Conservation (phyloP, 2,797 vertebrate genomes). For the Cuniculus paca region DNA sequence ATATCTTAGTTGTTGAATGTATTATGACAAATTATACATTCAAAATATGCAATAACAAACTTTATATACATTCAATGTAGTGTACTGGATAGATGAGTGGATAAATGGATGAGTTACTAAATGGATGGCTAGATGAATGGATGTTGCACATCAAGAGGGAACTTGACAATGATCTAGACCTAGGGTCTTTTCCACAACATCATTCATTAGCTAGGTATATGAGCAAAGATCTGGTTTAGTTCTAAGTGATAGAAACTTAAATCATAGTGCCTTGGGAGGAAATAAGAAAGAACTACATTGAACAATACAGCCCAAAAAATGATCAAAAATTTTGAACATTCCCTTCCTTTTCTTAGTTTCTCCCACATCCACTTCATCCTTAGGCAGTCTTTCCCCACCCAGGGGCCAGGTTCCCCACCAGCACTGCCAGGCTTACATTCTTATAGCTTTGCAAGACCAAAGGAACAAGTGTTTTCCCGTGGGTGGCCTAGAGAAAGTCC, state of each 20-base stretch:
- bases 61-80: not conserved
- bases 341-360: slow-evolving; percentile 6
- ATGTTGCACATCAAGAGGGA: not conserved
- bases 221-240: not conserved
- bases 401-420: not conserved
- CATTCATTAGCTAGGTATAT: not conserved
- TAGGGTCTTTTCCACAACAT: not conserved
- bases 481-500: slow-evolving; percentile 3
- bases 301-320: not conserved
- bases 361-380: not conserved
- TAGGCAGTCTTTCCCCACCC: not conserved
- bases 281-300: not conserved
- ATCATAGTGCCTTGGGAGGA: not conserved
- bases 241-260: slow-evolving; percentile 44
- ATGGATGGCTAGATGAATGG: not conserved
- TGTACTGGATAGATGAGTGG: not conserved
- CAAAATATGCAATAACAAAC: not conserved
- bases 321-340: not conserved
- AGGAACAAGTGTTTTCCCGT: not conserved
- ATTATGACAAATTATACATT: slow-evolving; percentile 35
- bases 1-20: slow-evolving; percentile 43
- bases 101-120: not conserved
- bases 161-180: not conserved
- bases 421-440: not conserved
- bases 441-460: slow-evolving; percentile 28